phyloP scores from a whole-genome alignment of 2,113 vertebrate species.

The Notiomystis cincta region DNA sequence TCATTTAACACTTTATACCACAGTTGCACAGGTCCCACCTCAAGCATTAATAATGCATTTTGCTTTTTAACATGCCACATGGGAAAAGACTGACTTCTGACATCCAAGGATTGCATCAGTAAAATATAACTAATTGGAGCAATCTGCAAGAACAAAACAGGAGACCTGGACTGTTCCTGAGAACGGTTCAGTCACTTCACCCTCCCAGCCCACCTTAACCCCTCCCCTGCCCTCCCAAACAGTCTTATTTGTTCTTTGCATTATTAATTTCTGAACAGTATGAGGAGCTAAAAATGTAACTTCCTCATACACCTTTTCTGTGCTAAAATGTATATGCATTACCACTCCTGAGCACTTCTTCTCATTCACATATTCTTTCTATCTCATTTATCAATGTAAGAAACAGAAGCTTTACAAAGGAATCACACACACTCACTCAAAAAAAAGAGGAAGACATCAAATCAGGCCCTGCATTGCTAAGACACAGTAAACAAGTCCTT shows the following conservation, averaged over 20 bases:
- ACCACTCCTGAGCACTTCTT: not conserved
- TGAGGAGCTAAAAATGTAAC: not conserved
- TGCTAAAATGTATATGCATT: not conserved
- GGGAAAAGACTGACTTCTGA: not conserved
- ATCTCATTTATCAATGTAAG: constrained; percentile 11
- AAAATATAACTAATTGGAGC: constrained; percentile 11
- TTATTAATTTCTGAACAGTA: not conserved
- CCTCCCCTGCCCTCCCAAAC: not conserved
- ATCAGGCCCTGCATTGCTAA: not conserved
- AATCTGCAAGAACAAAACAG: not conserved
- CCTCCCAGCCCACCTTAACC: not conserved
- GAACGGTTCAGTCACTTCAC: not conserved
- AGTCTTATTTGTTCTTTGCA: not conserved
- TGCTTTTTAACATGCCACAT: constrained; percentile 22
- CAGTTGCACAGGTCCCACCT: constrained; percentile 31
- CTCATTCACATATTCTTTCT: constrained; percentile 19
- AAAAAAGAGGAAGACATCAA: not conserved
- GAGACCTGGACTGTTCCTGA: not conserved
- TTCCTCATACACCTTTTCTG: not conserved
- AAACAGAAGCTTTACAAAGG: constrained; percentile 21
- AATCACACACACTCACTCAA: not conserved
- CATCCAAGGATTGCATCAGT: not conserved
- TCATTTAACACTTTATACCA: constrained; percentile 43
- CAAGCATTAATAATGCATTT: constrained; percentile 45
- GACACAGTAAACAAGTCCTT: constrained; percentile 20